Evolutionary conservation across 1,140 invertebrate genomes (phyloP).

Genomic region (Brachionus koreanus): DNA sequence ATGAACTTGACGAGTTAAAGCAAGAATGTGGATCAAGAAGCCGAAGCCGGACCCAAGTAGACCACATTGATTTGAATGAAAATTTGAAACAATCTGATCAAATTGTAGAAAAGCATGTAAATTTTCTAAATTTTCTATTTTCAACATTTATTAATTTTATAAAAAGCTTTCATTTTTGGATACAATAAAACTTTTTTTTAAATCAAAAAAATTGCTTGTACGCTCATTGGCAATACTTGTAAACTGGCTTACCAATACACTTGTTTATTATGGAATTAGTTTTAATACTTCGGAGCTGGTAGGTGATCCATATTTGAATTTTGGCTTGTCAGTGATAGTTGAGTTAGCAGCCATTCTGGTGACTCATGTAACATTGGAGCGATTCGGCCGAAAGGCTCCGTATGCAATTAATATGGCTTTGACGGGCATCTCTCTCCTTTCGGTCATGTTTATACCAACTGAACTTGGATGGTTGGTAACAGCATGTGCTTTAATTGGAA

Average conservation of each 20-base stretch:
- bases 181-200: constrained; percentile 34
- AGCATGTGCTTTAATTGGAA: constrained; percentile 10
- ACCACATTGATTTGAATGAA: background rate
- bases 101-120: background rate
- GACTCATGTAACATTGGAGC: constrained; percentile 45
- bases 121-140: background rate
- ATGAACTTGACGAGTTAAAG: background rate
- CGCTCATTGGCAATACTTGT: background rate
- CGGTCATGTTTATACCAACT: background rate
- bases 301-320: constrained; percentile 49
- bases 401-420: background rate
- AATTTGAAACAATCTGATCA: background rate
- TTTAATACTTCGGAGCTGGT: constrained; percentile 47
- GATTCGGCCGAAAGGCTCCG: constrained; percentile 23
- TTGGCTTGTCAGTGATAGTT: constrained; percentile 47
- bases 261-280: constrained; percentile 50
- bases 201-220: constrained; percentile 14
- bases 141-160: background rate
- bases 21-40: background rate
- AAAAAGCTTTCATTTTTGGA: background rate
- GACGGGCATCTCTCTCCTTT: constrained; percentile 17
- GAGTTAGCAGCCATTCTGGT: constrained; percentile 47
- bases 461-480: background rate
- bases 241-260: constrained; percentile 48
- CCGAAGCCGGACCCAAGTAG: background rate